Conservation (phyloP, 2,797 vertebrate species). For the Intellagama lesueurii region DNA sequence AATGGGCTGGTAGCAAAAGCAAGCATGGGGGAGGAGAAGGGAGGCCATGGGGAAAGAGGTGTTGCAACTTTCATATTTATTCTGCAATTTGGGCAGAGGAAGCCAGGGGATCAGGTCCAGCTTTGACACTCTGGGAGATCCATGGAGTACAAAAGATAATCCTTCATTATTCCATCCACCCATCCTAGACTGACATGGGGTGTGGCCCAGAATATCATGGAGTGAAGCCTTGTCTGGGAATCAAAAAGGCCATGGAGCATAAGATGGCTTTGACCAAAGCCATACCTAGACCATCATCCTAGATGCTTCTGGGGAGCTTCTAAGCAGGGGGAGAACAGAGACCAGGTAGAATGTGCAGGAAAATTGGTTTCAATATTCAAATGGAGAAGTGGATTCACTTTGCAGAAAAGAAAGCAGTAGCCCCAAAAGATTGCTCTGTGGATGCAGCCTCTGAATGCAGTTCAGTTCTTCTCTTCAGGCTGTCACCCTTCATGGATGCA, state of each 20-base stretch:
- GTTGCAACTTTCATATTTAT: constrained; percentile 8
- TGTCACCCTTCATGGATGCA: no score
- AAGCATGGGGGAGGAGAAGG: background rate
- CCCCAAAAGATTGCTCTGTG: no score
- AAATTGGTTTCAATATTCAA: no score
- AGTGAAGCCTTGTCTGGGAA: no score
- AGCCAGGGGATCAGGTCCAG: background rate
- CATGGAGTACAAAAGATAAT: background rate
- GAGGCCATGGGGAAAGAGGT: background rate
- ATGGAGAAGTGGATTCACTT: no score
- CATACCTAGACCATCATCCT: background rate
- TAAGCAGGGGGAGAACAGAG: background rate
- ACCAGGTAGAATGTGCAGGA: no score
- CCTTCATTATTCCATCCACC: background rate
- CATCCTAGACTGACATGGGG: background rate
- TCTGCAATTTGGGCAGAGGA: background rate
- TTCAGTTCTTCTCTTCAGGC: no score
- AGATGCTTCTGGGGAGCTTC: background rate
- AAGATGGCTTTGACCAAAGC: background rate
- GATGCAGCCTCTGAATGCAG: no score
- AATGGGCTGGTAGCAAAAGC: constrained; percentile 39
- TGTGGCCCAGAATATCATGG: background rate
- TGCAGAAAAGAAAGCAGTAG: no score
- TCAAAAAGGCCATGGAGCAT: background rate
- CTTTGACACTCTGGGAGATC: background rate